Evolutionary conservation across 2,888 invertebrate genomes (phyloP).

Genomic region (Tenthredo amoena): DNA sequence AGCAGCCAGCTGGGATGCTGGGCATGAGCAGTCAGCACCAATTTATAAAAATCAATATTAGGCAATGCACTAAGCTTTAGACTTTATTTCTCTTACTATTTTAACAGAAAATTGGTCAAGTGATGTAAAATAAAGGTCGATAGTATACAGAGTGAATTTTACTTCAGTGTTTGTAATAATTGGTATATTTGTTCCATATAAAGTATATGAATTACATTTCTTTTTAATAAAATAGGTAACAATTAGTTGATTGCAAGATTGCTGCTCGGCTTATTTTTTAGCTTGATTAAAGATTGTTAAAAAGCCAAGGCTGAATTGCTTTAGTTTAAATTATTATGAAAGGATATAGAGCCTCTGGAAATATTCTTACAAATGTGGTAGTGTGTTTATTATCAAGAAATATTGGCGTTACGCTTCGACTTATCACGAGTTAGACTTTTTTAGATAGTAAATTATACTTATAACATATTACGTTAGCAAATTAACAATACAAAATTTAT

Average conservation of each 20-base stretch:
- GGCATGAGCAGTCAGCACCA: constrained; percentile 64
- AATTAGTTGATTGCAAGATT: not conserved
- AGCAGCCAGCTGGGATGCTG: constrained; percentile 54
- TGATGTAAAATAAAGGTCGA: not conserved
- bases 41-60: constrained; percentile 65
- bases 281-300: not conserved
- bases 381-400: not conserved
- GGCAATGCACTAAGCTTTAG: constrained; percentile 42
- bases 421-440: too few species aligned
- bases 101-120: constrained; percentile 14
- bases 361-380: not conserved
- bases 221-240: not conserved
- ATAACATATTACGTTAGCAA: too few species aligned
- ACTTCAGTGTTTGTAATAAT: not conserved
- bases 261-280: not conserved
- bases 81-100: not conserved
- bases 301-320: not conserved
- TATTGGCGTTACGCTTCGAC: not conserved
- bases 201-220: not conserved
- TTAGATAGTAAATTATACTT: too few species aligned
- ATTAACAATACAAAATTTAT: too few species aligned
- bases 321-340: not conserved
- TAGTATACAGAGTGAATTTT: not conserved
- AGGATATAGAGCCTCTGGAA: not conserved
- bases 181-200: not conserved